These are phyloP conservation scores for Saguinus midas DNA, from an alignment of 2,113 vertebrate species.

Conservation along the genomic window DNA sequence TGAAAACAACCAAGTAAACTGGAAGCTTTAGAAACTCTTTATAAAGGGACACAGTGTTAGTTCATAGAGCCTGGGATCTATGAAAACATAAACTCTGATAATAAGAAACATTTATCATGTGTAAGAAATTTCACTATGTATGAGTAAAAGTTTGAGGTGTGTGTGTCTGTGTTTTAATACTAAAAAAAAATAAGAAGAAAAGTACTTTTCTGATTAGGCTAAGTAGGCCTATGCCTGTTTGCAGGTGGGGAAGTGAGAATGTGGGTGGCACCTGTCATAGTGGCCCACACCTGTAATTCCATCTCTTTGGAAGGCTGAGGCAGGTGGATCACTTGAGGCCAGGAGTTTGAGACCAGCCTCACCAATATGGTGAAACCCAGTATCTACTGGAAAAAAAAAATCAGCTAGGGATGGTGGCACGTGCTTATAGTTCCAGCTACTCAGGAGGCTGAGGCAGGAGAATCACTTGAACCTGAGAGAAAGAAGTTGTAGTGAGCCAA, in stretches of 20 bases:
- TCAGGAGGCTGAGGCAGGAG: no score
- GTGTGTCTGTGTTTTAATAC: background rate
- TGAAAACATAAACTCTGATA: background rate
- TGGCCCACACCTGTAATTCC: no score
- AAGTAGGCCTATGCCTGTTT: background rate
- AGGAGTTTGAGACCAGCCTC: no score
- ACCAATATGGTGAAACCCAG: no score
- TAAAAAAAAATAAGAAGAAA: background rate
- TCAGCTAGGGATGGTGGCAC: no score
- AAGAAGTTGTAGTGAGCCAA: no score
- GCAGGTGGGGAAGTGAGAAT: background rate
- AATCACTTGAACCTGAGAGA: no score
- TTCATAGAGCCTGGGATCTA: rapidly evolving
- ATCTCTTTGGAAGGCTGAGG: no score
- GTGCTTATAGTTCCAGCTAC: no score
- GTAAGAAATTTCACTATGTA: background rate
- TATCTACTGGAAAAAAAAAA: no score
- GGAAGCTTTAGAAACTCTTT: background rate
- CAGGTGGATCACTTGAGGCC: no score
- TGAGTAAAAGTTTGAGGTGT: background rate
- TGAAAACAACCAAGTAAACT: background rate
- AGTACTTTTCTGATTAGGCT: background rate
- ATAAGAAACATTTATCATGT: background rate
- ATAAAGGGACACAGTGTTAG: background rate
- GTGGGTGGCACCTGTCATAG: background rate